These are phyloP conservation scores for Diplosoma virens DNA, from an alignment of 23 tunicate genomes.

Conservation along the genomic window DNA sequence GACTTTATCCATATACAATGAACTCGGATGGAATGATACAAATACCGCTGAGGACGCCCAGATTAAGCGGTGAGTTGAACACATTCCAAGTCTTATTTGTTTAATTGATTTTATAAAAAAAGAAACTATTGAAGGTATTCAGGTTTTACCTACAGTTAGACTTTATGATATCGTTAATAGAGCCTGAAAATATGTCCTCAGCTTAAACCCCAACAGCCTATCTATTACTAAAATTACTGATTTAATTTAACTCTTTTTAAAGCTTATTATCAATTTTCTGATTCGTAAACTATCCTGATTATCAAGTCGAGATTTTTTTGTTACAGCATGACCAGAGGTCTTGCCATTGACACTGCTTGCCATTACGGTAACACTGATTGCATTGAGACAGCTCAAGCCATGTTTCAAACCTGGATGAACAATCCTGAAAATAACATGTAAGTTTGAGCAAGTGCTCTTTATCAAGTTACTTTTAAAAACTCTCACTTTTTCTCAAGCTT, in stretches of 20 bases:
- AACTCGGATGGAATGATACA: slow-evolving; percentile 71
- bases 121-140: neutral
- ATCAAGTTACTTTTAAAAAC: too few species aligned
- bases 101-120: neutral
- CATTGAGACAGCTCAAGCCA: slow-evolving; percentile 31
- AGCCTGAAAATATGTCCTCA: neutral
- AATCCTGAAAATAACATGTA: neutral
- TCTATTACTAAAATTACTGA: too few species aligned
- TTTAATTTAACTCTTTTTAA: too few species aligned
- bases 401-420: slow-evolving; percentile 55
- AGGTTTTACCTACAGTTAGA: neutral
- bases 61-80: slow-evolving; percentile 40
- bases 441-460: neutral
- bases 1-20: slow-evolving; percentile 48
- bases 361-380: slow-evolving; percentile 57
- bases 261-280: too few species aligned
- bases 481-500: too few species aligned
- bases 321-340: slow-evolving; percentile 46
- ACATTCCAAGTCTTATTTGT: neutral
- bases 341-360: slow-evolving; percentile 67
- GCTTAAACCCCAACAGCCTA: neutral
- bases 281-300: neutral
- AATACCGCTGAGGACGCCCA: slow-evolving; percentile 32
- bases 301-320: neutral
- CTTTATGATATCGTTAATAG: neutral